Conservation (phyloP, 2,113 vertebrate genomes). For the Pardalotus punctatus region DNA sequence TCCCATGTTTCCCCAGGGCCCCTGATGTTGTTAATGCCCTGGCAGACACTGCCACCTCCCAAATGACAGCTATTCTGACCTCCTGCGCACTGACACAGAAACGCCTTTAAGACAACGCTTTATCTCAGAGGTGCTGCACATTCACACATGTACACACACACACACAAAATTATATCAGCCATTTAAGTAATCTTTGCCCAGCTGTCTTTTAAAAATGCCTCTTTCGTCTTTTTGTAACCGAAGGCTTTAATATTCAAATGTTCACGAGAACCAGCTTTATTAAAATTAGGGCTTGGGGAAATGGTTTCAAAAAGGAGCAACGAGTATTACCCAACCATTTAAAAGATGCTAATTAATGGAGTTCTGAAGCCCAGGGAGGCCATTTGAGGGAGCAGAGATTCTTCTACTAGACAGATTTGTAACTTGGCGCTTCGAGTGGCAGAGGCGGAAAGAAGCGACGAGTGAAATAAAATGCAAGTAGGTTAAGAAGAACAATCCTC, state of each 20-base stretch:
- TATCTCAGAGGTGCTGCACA: constrained; percentile 32
- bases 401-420: constrained; percentile 52
- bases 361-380: constrained; percentile 73
- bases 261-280: constrained; percentile 75
- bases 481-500: constrained; percentile 61
- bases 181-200: constrained; percentile 50
- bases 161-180: constrained; percentile 20
- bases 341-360: constrained; percentile 83
- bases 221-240: constrained; percentile 68
- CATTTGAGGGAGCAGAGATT: constrained; percentile 58
- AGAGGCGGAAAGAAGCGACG: background rate
- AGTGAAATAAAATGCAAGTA: constrained; percentile 66
- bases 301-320: constrained; percentile 66
- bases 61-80: background rate
- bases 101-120: constrained; percentile 49
- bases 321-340: constrained; percentile 77
- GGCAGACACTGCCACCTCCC: background rate
- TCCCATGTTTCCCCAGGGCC: background rate
- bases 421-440: background rate
- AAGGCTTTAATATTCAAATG: constrained; percentile 78
- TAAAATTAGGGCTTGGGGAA: constrained; percentile 80
- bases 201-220: constrained; percentile 71
- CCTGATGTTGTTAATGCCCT: background rate
- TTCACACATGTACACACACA: background rate
- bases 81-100: background rate